These are phyloP conservation scores for Eupithecia subumbrata DNA, from an alignment of 2,888 invertebrate species.

Conservation along the genomic window DNA sequence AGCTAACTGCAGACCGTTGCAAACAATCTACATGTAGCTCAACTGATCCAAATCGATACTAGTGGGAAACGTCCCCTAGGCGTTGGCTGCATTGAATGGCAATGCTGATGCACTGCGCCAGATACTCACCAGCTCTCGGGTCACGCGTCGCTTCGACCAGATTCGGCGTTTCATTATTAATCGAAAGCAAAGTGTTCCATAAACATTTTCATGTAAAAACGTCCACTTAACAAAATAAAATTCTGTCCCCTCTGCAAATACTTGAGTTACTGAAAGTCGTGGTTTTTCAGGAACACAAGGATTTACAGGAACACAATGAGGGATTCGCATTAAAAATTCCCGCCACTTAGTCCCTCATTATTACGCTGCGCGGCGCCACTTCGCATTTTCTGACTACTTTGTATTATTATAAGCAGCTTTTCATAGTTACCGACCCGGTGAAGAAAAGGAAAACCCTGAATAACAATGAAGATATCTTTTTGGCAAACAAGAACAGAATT, in stretches of 20 bases:
- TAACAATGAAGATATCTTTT: background rate
- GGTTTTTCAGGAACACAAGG: background rate
- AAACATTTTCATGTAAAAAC: background rate
- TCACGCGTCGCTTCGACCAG: too few relatives aligned
- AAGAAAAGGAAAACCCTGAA: conserved; percentile 1
- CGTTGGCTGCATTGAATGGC: too few relatives aligned
- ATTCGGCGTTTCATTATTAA: too few relatives aligned
- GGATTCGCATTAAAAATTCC: conserved; percentile 9
- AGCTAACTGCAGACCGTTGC: too few relatives aligned
- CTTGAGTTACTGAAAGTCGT: background rate
- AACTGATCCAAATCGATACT: too few relatives aligned
- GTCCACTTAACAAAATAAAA: background rate
- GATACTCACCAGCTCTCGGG: too few relatives aligned
- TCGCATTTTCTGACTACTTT: background rate
- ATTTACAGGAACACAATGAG: background rate
- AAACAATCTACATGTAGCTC: too few relatives aligned
- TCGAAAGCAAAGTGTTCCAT: background rate
- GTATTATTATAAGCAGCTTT: conserved; percentile 5
- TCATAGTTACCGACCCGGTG: background rate
- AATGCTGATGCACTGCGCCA: too few relatives aligned
- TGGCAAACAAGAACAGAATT: background rate
- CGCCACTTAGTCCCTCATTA: conserved; percentile 14
- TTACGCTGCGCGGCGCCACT: conserved; percentile 8
- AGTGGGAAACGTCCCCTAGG: too few relatives aligned
- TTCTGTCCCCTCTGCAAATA: background rate